Evolutionary conservation across 2,888 invertebrate genomes (phyloP).

Genomic region (Lottia gigantea): DNA sequence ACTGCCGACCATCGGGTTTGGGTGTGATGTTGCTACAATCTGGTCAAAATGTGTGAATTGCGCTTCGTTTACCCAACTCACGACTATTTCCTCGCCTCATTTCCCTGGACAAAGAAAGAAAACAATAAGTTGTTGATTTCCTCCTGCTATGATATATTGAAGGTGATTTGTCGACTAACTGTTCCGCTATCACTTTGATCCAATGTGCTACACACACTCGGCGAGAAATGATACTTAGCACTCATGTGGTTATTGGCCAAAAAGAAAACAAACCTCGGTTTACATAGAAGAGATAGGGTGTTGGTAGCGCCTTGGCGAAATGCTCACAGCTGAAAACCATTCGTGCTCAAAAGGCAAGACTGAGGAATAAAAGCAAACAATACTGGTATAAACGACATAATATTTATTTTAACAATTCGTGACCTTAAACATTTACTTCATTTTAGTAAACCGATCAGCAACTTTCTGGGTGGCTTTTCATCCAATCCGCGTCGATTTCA

Average conservation of each 20-base stretch:
- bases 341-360: constrained; percentile 23
- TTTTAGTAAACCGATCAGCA: constrained; percentile 24
- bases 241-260: constrained; percentile 19
- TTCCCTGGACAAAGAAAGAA: constrained; percentile 17
- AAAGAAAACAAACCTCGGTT: constrained; percentile 22
- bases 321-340: constrained; percentile 22
- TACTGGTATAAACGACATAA: constrained; percentile 34
- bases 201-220: constrained; percentile 21
- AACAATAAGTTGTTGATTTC: constrained; percentile 20
- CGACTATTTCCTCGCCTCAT: constrained; percentile 8
- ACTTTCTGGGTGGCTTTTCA: constrained; percentile 29
- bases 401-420: constrained; percentile 41
- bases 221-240: constrained; percentile 20
- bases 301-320: constrained; percentile 11
- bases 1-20: constrained; percentile 11
- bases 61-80: not conserved
- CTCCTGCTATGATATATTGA: constrained; percentile 1
- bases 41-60: not conserved
- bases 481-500: constrained; percentile 5
- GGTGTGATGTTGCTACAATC: constrained; percentile 12
- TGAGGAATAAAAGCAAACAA: constrained; percentile 32
- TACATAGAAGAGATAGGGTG: constrained; percentile 18
- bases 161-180: constrained; percentile 1
- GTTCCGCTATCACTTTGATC: constrained; percentile 20
- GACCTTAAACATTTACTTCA: constrained; percentile 39